A percentile compares a stretch with the other conserved stretches of the same genome.
These are phyloP conservation scores for Rhinophrynus dorsalis DNA, from an alignment of 2,797 vertebrate species.

Conservation along the genomic window DNA sequence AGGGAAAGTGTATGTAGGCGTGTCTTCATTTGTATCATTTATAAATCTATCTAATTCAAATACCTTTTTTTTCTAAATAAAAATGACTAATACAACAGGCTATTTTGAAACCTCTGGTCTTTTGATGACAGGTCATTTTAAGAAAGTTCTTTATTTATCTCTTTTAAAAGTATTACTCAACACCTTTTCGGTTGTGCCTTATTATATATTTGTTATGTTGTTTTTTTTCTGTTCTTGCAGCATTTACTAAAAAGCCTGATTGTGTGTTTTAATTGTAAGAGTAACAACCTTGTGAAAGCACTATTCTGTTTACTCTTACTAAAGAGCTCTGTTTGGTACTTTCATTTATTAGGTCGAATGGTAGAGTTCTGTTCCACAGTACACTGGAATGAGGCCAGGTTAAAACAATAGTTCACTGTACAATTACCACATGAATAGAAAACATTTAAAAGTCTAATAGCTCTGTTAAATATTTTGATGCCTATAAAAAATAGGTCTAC, in stretches of 20 bases:
- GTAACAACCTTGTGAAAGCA: slow-evolving; percentile 23
- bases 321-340: slow-evolving; percentile 63
- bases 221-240: neutral
- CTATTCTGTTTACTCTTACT: slow-evolving; percentile 56
- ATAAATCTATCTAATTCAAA: no score
- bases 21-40: no score
- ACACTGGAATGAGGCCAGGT: slow-evolving; percentile 46
- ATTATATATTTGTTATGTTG: no score
- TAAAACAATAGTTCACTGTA: slow-evolving; percentile 43
- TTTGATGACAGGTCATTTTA: no score
- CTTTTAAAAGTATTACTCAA: no score
- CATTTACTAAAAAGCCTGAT: neutral
- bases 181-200: no score
- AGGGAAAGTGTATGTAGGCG: no score
- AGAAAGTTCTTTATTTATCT: no score
- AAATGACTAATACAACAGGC: no score
- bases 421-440: slow-evolving; percentile 42
- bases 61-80: no score
- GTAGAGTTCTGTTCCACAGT: slow-evolving; percentile 62
- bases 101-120: no score
- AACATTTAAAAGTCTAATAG: slow-evolving; percentile 45
- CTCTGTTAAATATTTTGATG: slow-evolving; percentile 42
- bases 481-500: slow-evolving; percentile 20
- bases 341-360: slow-evolving; percentile 64
- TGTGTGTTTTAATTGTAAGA: neutral